These are phyloP conservation scores for Pipistrellus nathusii DNA, from an alignment of 2,797 vertebrate genomes.

Conservation along the genomic window DNA sequence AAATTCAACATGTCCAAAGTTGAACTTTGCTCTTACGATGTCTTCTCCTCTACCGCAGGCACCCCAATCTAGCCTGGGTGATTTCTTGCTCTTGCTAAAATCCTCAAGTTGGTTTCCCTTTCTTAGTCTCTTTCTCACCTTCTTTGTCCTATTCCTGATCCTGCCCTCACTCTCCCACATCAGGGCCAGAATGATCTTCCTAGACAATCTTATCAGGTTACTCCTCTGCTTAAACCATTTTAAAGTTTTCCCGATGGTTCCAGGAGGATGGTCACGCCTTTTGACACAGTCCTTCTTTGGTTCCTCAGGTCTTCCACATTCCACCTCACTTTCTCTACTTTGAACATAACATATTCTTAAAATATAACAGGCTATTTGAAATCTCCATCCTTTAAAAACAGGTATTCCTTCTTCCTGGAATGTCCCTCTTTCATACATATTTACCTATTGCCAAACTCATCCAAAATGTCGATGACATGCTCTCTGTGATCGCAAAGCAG, in stretches of 20 bases:
- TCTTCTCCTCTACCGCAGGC: neutral
- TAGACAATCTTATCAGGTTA: neutral
- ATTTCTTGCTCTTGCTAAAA: neutral
- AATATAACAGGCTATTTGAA: neutral
- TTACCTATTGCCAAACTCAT: neutral
- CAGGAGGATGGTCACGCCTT: neutral
- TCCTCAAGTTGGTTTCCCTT: neutral
- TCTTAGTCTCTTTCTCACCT: neutral
- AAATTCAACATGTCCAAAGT: too few relatives aligned
- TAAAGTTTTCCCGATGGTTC: neutral
- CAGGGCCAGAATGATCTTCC: neutral
- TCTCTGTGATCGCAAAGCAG: neutral
- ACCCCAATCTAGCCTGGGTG: neutral
- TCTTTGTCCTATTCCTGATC: rapidly evolving
- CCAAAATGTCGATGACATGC: neutral
- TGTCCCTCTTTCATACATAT: neutral
- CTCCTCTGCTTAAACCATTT: neutral
- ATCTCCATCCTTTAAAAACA: neutral
- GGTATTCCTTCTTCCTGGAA: neutral
- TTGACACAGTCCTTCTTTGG: neutral
- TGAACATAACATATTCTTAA: neutral
- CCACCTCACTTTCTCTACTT: neutral
- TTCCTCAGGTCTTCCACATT: neutral
- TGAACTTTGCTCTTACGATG: neutral
- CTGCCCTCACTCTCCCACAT: neutral